Evolutionary conservation across 2,113 vertebrate genomes (phyloP).

Genomic region (Toxotes jaculatrix): DNA sequence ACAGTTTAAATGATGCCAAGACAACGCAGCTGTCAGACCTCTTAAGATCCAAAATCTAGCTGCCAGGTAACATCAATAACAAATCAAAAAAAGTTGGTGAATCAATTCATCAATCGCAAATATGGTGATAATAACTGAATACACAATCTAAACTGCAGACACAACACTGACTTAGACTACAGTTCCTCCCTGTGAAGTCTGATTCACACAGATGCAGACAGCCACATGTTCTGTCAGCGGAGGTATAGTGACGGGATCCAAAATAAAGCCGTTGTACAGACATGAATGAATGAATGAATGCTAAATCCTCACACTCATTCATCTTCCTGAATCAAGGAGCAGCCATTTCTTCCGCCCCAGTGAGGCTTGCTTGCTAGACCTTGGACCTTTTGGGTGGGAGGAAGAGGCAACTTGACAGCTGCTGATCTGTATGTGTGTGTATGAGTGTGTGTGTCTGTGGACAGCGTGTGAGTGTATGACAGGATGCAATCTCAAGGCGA

Average conservation of each 20-base stretch:
- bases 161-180: no score
- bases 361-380: conserved; percentile 28
- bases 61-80: no score
- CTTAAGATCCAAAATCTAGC: no score
- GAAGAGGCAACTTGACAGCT: neutral
- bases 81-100: no score
- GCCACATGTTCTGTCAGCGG: no score
- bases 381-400: conserved; percentile 19
- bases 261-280: conserved; percentile 22
- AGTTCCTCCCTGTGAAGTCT: no score
- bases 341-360: neutral
- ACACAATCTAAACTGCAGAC: no score
- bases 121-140: no score
- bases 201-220: no score
- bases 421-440: neutral
- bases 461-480: neutral
- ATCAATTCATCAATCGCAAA: no score
- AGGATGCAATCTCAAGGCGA: neutral
- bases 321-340: conserved; percentile 16
- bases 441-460: neutral
- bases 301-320: conserved; percentile 23
- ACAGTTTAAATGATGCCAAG: no score
- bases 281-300: conserved; percentile 26
- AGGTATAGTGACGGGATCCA: neutral
- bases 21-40: no score